Conservation (phyloP, 1,140 invertebrate genomes). For the Alviniconcha marisindica region DNA sequence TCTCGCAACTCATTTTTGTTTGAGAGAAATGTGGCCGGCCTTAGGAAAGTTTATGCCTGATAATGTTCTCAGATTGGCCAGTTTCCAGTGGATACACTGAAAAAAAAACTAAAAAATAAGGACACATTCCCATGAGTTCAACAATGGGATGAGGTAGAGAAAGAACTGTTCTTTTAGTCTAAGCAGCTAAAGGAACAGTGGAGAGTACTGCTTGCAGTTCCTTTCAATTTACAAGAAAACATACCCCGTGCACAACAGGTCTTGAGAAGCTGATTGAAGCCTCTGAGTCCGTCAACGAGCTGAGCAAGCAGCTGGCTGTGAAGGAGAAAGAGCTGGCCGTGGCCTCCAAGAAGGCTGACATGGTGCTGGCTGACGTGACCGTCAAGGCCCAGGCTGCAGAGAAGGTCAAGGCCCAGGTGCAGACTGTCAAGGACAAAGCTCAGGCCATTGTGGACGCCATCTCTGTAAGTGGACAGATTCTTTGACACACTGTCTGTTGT, state of each 20-base stretch:
- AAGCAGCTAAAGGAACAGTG: too few relatives aligned
- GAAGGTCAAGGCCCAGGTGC: slow-evolving; percentile 95
- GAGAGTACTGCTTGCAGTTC: too few relatives aligned
- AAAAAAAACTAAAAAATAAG: too few relatives aligned
- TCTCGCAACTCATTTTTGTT: too few relatives aligned
- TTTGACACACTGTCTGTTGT: background rate
- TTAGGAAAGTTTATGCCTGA: too few relatives aligned
- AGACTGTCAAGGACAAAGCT: slow-evolving; percentile 96
- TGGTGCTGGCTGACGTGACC: slow-evolving; percentile 83
- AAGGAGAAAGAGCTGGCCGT: slow-evolving; percentile 96
- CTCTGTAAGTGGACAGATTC: slow-evolving; percentile 76
- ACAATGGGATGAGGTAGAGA: too few relatives aligned
- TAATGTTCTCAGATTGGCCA: too few relatives aligned
- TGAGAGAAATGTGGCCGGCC: too few relatives aligned
- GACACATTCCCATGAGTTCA: too few relatives aligned
- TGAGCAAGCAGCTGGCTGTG: slow-evolving; percentile 93
- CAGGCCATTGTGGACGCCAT: slow-evolving; percentile 93
- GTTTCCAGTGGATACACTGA: too few relatives aligned
- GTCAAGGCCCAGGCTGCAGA: slow-evolving; percentile 95
- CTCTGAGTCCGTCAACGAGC: slow-evolving; percentile 91
- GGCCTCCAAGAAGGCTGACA: slow-evolving; percentile 93
- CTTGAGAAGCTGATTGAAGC: slow-evolving; percentile 96
- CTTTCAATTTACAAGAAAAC: too few relatives aligned
- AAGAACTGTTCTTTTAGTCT: too few relatives aligned
- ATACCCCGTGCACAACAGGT: slow-evolving; percentile 74